phyloP scores from a whole-genome alignment of 2,888 invertebrate genomes.

The Tenthredo notha region DNA sequence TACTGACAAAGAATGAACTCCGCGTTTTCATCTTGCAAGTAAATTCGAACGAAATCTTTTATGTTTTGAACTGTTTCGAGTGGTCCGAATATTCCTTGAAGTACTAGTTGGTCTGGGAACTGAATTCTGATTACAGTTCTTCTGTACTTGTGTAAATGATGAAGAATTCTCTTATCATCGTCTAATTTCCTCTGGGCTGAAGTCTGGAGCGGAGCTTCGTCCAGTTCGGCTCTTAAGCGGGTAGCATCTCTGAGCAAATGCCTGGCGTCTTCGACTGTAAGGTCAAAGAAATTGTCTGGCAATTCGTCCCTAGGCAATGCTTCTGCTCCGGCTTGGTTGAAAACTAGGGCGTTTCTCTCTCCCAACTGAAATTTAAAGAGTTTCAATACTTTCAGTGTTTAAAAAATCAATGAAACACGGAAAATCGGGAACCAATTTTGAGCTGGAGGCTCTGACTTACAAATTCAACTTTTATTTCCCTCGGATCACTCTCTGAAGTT shows the following conservation, averaged over 20 bases:
- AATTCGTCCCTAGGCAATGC: conserved; percentile 85
- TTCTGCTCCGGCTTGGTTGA: conserved; percentile 81
- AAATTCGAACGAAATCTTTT: conserved; percentile 86
- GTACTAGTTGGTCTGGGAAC: conserved; percentile 91
- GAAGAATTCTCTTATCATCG: conserved; percentile 80
- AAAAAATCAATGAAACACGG: conserved; percentile 46
- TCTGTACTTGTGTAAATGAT: conserved; percentile 85
- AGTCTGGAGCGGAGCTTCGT: conserved; percentile 88
- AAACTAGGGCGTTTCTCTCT: conserved; percentile 87
- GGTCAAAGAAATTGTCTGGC: conserved; percentile 93
- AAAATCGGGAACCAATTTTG: background rate
- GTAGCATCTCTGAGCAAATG: conserved; percentile 88
- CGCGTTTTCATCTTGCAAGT: conserved; percentile 83
- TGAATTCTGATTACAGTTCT: conserved; percentile 90
- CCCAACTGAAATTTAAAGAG: conserved; percentile 83
- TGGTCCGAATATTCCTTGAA: conserved; percentile 93
- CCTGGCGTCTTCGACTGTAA: conserved; percentile 91
- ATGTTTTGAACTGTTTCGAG: conserved; percentile 87
- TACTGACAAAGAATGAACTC: conserved; percentile 88
- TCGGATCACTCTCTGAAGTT: background rate
- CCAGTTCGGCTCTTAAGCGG: conserved; percentile 82
- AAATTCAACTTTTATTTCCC: conserved; percentile 75
- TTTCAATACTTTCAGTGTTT: conserved; percentile 47
- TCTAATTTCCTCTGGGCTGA: conserved; percentile 82
- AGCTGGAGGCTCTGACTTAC: conserved; percentile 66